Evolutionary conservation across 2,797 vertebrate genomes (phyloP).

Genomic region (Siniperca scherzeri): DNA sequence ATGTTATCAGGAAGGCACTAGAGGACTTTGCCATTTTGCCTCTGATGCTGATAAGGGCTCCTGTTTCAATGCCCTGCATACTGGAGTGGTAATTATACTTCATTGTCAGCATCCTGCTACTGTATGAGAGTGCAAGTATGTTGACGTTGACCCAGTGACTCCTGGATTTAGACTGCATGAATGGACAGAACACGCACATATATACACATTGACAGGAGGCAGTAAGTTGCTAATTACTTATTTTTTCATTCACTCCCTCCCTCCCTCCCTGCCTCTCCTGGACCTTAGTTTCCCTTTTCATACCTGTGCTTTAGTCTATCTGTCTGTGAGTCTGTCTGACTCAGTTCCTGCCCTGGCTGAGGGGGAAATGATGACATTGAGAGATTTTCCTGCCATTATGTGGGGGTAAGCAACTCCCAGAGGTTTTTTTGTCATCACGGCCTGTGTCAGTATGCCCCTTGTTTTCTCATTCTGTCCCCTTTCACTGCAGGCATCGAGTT

Average conservation of each 20-base stretch:
- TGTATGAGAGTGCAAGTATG: slow-evolving; percentile 33
- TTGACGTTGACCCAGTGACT: slow-evolving; percentile 39
- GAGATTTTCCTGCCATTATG: slow-evolving; percentile 81
- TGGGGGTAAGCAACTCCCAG: slow-evolving; percentile 66
- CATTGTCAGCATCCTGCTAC: slow-evolving; percentile 31
- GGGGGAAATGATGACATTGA: slow-evolving; percentile 74
- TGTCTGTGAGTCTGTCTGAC: slow-evolving; percentile 68
- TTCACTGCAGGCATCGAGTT: slow-evolving; percentile 13
- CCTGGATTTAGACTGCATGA: slow-evolving; percentile 14
- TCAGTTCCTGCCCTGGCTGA: slow-evolving; percentile 72
- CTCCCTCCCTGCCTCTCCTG: slow-evolving; percentile 5
- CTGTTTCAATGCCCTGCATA: slow-evolving; percentile 41
- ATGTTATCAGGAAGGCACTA: slow-evolving; percentile 32
- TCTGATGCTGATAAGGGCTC: slow-evolving; percentile 47
- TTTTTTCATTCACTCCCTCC: not conserved
- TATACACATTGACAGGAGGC: not conserved
- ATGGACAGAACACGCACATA: slow-evolving; percentile 5
- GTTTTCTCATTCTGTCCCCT: slow-evolving; percentile 28
- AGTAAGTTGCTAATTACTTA: slow-evolving; percentile 15
- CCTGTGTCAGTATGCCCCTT: slow-evolving; percentile 31
- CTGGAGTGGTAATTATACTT: slow-evolving; percentile 44
- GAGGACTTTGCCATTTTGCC: slow-evolving; percentile 46
- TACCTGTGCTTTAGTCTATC: slow-evolving; percentile 56
- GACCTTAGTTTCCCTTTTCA: slow-evolving; percentile 36
- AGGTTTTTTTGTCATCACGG: slow-evolving; percentile 59